Percentiles rank a stretch among this genome's conserved stretches.
Conservation (phyloP, 2,888 invertebrate genomes). For the Mythimna vitellina region DNA sequence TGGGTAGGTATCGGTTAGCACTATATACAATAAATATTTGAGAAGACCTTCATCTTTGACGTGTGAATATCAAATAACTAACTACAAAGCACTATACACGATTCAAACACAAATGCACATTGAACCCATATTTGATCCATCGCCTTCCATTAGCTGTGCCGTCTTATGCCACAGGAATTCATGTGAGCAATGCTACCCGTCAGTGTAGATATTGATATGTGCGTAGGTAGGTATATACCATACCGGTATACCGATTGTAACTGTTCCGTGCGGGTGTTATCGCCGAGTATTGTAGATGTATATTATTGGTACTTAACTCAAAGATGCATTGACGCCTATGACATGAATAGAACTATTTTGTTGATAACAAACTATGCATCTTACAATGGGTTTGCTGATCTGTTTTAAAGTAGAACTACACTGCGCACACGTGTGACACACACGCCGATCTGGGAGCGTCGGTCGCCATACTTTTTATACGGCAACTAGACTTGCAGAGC, state of each 20-base stretch:
- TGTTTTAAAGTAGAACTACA: too few relatives aligned
- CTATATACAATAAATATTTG: not conserved
- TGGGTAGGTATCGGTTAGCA: not conserved
- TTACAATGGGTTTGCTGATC: too few relatives aligned
- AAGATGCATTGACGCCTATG: too few relatives aligned
- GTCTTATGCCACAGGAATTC: slow-evolving; percentile 75
- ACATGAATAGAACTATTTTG: too few relatives aligned
- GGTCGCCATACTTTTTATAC: too few relatives aligned
- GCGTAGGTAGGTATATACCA: not conserved
- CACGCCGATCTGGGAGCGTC: too few relatives aligned
- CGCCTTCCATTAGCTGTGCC: slow-evolving; percentile 30
- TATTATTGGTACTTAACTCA: too few relatives aligned
- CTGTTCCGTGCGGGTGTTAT: slow-evolving; percentile 60
- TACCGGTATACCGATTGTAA: slow-evolving; percentile 72
- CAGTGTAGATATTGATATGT: slow-evolving; percentile 67
- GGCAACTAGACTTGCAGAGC: too few relatives aligned
- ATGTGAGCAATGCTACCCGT: slow-evolving; percentile 72
- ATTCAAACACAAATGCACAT: slow-evolving; percentile 26
- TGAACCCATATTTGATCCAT: slow-evolving; percentile 45
- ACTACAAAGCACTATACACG: not conserved
- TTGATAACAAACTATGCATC: too few relatives aligned
- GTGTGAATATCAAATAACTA: slow-evolving; percentile 11
- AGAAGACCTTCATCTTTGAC: not conserved
- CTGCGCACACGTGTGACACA: too few relatives aligned
- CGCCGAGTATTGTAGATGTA: slow-evolving; percentile 26